Conservation (phyloP, 64 coral and sea anemone species). For the Montipora capricornis region DNA sequence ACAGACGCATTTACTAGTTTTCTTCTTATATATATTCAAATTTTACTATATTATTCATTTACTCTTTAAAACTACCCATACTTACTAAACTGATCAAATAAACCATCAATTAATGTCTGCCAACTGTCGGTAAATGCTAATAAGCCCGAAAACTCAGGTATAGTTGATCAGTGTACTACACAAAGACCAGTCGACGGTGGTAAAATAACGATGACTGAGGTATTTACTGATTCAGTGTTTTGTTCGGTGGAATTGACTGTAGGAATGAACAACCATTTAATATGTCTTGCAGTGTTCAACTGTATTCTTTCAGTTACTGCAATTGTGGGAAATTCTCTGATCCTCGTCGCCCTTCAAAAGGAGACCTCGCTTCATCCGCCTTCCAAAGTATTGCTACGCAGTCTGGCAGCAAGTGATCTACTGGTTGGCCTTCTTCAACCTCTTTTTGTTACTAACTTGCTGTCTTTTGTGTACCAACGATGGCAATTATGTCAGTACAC, state of each 20-base stretch:
- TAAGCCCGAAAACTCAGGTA: no score
- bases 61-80: no score
- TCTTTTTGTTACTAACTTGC: background rate
- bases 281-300: background rate
- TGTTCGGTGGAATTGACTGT: background rate
- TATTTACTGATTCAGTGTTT: background rate
- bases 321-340: background rate
- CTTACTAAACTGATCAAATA: no score
- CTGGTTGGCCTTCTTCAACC: background rate
- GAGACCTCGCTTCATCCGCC: constrained; percentile 4
- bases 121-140: no score
- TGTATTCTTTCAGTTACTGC: background rate
- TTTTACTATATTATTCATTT: no score
- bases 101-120: no score
- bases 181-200: background rate
- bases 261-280: background rate
- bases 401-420: background rate
- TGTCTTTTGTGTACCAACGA: background rate
- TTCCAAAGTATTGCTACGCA: background rate
- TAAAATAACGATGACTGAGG: background rate
- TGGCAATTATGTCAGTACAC: background rate
- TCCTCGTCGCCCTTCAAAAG: background rate
- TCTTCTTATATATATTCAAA: no score
- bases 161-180: no score
- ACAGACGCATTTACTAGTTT: no score